phyloP scores from a whole-genome alignment of 2,797 vertebrate genomes.

The Pipistrellus nathusii region DNA sequence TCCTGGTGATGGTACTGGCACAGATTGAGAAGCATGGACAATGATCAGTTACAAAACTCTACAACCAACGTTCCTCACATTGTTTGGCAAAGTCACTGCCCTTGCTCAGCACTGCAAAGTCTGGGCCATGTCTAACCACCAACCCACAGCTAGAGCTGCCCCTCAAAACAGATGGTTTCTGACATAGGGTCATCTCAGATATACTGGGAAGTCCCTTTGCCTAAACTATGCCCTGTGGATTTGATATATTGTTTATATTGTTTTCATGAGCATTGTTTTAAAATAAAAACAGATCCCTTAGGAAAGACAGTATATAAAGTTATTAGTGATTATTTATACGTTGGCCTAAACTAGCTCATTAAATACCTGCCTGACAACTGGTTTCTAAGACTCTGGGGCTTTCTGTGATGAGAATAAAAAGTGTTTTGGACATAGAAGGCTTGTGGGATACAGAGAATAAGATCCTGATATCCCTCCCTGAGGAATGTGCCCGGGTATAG shows the following conservation, averaged over 20 bases:
- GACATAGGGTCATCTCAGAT: neutral
- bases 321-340: slow-evolving; percentile 29
- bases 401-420: neutral
- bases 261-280: slow-evolving; percentile 22
- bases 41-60: neutral
- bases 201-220: neutral
- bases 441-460: neutral
- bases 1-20: neutral
- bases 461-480: neutral
- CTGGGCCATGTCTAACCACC: neutral
- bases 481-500: neutral
- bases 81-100: slow-evolving; percentile 54
- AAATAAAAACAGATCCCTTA: slow-evolving; percentile 43
- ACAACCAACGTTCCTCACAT: neutral
- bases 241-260: neutral
- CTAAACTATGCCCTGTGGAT: neutral
- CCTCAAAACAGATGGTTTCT: neutral
- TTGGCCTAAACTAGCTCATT: slow-evolving; percentile 19
- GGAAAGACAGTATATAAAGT: neutral
- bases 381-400: neutral
- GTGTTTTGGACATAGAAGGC: neutral
- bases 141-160: neutral
- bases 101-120: neutral
- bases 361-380: neutral
- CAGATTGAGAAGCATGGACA: neutral